Conservation (phyloP, 2,113 vertebrate species). For the Rhinichthys klamathensis region DNA sequence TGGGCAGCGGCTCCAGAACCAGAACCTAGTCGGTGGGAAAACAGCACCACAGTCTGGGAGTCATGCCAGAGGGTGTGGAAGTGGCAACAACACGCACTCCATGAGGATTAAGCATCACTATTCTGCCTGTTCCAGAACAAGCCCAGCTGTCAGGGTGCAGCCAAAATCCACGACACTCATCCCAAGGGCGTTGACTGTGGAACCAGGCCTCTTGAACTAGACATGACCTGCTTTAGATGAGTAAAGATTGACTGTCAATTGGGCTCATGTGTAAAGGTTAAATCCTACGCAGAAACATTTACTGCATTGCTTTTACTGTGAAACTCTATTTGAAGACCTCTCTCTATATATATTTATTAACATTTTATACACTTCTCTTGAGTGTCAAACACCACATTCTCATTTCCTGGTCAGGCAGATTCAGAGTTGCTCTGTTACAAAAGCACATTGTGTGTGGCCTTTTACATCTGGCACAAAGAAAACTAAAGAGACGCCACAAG, state of each 20-base stretch:
- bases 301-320: not conserved
- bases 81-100: slow-evolving; percentile 62
- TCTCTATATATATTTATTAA: not conserved
- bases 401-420: slow-evolving; percentile 14
- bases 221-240: slow-evolving; percentile 28
- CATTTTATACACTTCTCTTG: not conserved
- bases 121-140: slow-evolving; percentile 11
- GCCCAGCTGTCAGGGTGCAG: slow-evolving; percentile 14
- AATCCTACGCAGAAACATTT: slow-evolving; percentile 3
- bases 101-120: slow-evolving; percentile 36
- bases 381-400: not conserved
- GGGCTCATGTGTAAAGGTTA: slow-evolving; percentile 1
- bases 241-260: slow-evolving; percentile 4
- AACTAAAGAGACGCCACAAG: slow-evolving; percentile 33
- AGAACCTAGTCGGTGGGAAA: not conserved
- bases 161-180: slow-evolving; percentile 11
- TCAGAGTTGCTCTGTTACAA: slow-evolving; percentile 33
- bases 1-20: not conserved
- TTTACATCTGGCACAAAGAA: slow-evolving; percentile 45
- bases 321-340: not conserved
- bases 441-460: slow-evolving; percentile 53
- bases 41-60: slow-evolving; percentile 55
- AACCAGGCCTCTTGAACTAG: slow-evolving; percentile 11
- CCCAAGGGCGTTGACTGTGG: slow-evolving; percentile 14
- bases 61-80: slow-evolving; percentile 51